Evolutionary conservation across 2,797 vertebrate genomes (phyloP).

Genomic region (Chelon auratus): DNA sequence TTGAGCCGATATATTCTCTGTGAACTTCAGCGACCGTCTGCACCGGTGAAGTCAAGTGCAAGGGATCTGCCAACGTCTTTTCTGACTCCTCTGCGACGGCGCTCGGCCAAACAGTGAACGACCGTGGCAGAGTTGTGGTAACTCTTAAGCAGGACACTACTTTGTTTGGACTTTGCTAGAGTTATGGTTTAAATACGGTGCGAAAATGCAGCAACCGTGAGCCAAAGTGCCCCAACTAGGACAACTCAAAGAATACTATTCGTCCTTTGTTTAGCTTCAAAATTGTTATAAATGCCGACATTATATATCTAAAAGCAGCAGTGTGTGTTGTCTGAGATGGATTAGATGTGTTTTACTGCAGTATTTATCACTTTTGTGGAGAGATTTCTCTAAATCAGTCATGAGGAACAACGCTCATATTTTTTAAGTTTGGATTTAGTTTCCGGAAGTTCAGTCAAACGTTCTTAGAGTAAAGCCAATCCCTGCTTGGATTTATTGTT

Average conservation of each 20-base stretch:
- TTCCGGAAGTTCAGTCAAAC: slow-evolving; percentile 25
- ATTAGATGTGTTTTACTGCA: slow-evolving; percentile 38
- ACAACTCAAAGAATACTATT: neutral
- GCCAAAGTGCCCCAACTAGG: slow-evolving; percentile 17
- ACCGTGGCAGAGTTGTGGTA: too few relatives aligned
- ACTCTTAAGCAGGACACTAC: too few relatives aligned
- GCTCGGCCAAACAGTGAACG: too few relatives aligned
- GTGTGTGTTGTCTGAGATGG: slow-evolving; percentile 1
- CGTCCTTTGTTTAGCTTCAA: slow-evolving; percentile 22
- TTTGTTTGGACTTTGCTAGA: too few relatives aligned
- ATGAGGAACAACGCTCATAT: slow-evolving; percentile 29
- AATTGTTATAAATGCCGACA: slow-evolving; percentile 11
- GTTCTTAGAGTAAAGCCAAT: slow-evolving; percentile 21
- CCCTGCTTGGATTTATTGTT: slow-evolving; percentile 31
- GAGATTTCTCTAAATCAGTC: slow-evolving; percentile 18
- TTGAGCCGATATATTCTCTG: too few relatives aligned
- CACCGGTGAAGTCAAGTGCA: too few relatives aligned
- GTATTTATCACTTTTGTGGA: slow-evolving; percentile 26
- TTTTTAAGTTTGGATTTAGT: slow-evolving; percentile 25
- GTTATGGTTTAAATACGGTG: too few relatives aligned
- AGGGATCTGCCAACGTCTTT: neutral
- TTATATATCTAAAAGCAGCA: slow-evolving; percentile 1
- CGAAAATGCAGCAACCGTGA: neutral
- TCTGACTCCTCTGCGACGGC: neutral
- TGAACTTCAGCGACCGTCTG: too few relatives aligned